Percentiles rank a stretch among this genome's conserved stretches.
These are phyloP conservation scores for Vanessa tameamea DNA, from an alignment of 1,140 invertebrate genomes.

Conservation along the genomic window DNA sequence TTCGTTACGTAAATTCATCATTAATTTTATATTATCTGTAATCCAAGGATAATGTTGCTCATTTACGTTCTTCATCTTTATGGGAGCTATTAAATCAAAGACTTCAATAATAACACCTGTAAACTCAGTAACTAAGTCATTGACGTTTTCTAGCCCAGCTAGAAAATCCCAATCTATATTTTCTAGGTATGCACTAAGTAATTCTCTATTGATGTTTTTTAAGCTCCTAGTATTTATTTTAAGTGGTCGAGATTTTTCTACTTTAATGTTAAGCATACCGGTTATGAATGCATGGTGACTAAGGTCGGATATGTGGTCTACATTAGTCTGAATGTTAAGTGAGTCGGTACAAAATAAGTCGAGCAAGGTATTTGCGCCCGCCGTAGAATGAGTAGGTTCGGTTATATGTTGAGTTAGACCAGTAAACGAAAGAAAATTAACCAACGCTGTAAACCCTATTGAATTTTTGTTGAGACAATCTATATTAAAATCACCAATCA, in stretches of 20 bases:
- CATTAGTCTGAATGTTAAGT: too few species aligned
- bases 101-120: background rate
- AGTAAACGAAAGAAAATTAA: slow-evolving; percentile 17
- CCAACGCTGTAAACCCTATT: slow-evolving; percentile 1
- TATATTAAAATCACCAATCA: slow-evolving; percentile 7
- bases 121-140: background rate
- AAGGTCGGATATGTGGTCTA: background rate
- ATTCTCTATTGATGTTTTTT: background rate
- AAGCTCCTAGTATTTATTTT: background rate
- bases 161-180: slow-evolving; percentile 7
- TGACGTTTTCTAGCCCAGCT: background rate
- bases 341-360: background rate
- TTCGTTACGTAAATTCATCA: too few species aligned
- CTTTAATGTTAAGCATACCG: slow-evolving; percentile 4
- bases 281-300: slow-evolving; percentile 12
- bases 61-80: background rate
- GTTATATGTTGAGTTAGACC: background rate
- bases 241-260: background rate
- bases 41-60: too few species aligned
- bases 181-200: slow-evolving; percentile 5
- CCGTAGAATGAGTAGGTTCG: background rate
- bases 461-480: slow-evolving; percentile 6
- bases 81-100: background rate
- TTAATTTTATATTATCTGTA: too few species aligned
- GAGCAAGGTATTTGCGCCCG: too few species aligned